phyloP scores from a whole-genome alignment of 2,888 invertebrate genomes.

The Heterodera filipjevi region DNA sequence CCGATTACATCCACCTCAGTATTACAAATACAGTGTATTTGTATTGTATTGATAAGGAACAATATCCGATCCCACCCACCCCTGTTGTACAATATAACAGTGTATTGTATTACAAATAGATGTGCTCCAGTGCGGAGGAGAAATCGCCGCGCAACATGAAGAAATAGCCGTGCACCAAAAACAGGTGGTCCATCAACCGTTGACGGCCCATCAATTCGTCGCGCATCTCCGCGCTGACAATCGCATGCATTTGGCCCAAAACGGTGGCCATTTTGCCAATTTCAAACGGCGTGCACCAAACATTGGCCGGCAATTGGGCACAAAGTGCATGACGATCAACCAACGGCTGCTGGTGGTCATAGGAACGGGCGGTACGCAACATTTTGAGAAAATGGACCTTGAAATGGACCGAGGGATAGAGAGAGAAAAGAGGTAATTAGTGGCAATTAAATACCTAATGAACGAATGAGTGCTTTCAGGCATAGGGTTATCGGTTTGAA shows the following conservation, averaged over 20 bases:
- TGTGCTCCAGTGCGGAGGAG: constrained; percentile 19
- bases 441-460: too few relatives aligned
- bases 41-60: too few relatives aligned
- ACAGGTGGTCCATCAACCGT: constrained; percentile 28
- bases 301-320: neutral
- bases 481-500: too few relatives aligned
- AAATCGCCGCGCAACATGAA: constrained; percentile 34
- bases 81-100: neutral
- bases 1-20: too few relatives aligned
- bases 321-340: constrained; percentile 14
- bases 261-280: constrained; percentile 16
- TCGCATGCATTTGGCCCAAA: neutral
- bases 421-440: neutral
- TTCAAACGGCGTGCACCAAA: constrained; percentile 24
- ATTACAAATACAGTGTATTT: too few relatives aligned
- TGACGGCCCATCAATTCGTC: constrained; percentile 27
- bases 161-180: constrained; percentile 26
- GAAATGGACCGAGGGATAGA: neutral
- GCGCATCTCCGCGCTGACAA: constrained; percentile 22
- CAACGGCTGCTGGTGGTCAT: constrained; percentile 15
- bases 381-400: constrained; percentile 22
- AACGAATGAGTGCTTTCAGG: too few relatives aligned
- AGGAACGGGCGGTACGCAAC: constrained; percentile 8
- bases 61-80: neutral
- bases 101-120: neutral